Conservation (phyloP, 2,113 vertebrate species). For the Platycercus adscitus region DNA sequence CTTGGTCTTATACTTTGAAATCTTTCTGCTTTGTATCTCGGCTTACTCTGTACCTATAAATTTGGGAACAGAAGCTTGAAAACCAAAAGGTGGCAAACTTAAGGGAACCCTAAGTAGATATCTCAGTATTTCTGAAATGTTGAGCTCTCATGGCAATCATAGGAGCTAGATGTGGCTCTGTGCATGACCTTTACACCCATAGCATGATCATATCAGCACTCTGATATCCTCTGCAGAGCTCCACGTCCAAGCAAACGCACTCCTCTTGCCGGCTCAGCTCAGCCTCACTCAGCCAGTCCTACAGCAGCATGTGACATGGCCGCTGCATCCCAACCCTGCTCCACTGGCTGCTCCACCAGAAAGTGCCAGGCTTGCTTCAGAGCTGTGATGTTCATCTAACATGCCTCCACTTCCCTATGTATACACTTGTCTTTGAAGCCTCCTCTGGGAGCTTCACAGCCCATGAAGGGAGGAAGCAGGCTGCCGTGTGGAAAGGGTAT, state of each 20-base stretch:
- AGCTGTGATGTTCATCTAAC: background rate
- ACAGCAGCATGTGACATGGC: too few species aligned
- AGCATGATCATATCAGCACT: background rate
- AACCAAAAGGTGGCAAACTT: background rate
- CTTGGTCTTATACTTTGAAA: background rate
- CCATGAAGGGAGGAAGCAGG: background rate
- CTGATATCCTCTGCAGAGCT: background rate
- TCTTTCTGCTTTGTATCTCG: background rate
- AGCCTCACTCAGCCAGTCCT: background rate
- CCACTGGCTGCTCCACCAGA: background rate
- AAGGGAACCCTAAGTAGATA: background rate
- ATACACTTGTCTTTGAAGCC: background rate
- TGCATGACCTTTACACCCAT: background rate
- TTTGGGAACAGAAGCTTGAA: background rate
- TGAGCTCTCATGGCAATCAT: background rate
- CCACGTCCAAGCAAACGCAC: background rate
- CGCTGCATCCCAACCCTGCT: background rate
- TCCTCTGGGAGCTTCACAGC: background rate
- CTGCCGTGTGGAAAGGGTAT: background rate
- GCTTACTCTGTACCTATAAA: background rate
- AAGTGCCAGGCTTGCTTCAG: background rate
- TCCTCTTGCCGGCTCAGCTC: background rate
- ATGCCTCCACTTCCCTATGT: background rate
- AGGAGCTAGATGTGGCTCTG: background rate
- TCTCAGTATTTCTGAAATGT: background rate